phyloP scores from a whole-genome alignment of 35 echinoderm and acorn worm genomes.

The Anneissia japonica region DNA sequence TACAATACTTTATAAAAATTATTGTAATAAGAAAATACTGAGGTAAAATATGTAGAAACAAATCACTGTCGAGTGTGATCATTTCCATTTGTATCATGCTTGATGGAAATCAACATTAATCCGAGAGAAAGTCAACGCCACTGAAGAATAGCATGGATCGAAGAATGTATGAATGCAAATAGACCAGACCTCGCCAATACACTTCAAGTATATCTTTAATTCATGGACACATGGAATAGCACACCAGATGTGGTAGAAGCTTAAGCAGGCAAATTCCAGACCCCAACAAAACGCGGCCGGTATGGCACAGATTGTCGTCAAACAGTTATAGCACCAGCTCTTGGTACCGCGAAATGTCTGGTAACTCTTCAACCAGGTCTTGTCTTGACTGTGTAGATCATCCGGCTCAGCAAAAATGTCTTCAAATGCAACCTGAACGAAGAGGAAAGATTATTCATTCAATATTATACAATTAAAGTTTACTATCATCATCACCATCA shows the following conservation, averaged over 20 bases:
- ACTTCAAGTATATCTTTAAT: not conserved
- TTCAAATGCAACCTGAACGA: conserved; percentile 48
- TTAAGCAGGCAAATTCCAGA: conserved; percentile 30
- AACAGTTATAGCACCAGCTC: conserved; percentile 59
- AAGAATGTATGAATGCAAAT: not conserved
- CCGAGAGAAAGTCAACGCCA: conserved; percentile 22
- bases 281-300: conserved; percentile 72
- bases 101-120: conserved; percentile 28
- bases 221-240: not conserved
- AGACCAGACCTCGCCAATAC: not conserved
- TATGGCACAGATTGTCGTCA: conserved; percentile 49
- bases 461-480: too few relatives aligned
- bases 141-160: conserved; percentile 7
- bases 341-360: conserved; percentile 62
- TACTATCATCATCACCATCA: too few relatives aligned
- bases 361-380: conserved; percentile 55
- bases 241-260: conserved; percentile 50
- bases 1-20: too few relatives aligned
- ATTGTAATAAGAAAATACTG: too few relatives aligned
- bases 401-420: conserved; percentile 80
- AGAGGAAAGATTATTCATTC: too few relatives aligned
- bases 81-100: too few relatives aligned
- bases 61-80: too few relatives aligned
- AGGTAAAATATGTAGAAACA: too few relatives aligned
- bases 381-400: conserved; percentile 52